phyloP scores from a whole-genome alignment of 2,888 invertebrate genomes.

The Conistra vaccinii region DNA sequence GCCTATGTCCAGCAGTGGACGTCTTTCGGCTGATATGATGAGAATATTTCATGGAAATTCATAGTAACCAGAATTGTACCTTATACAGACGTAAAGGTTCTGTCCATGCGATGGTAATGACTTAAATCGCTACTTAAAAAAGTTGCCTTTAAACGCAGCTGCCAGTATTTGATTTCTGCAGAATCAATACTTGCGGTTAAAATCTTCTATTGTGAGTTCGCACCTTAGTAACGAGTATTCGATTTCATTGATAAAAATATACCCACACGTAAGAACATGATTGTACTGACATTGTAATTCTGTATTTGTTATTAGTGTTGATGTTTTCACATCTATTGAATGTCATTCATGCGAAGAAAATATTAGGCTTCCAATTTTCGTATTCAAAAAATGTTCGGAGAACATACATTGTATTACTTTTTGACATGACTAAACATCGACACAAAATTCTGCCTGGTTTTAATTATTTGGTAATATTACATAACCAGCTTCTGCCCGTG shows the following conservation, averaged over 20 bases:
- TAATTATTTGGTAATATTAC: conserved; percentile 28
- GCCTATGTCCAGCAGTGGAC: no score
- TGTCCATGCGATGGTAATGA: no score
- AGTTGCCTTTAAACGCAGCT: no score
- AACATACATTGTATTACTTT: not conserved
- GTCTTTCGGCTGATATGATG: no score
- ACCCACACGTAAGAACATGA: not conserved
- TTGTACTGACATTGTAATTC: not conserved
- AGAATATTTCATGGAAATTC: no score
- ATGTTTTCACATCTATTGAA: conserved; percentile 24
- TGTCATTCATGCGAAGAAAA: conserved; percentile 14
- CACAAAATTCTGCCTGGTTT: conserved; percentile 20
- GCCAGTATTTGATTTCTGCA: not conserved
- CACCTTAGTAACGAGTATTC: not conserved
- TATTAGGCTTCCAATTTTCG: conserved; percentile 11
- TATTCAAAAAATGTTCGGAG: conserved; percentile 21
- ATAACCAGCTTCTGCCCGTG: no score
- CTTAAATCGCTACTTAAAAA: no score
- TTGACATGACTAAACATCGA: conserved; percentile 14
- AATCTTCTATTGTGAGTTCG: not conserved
- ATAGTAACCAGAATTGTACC: no score
- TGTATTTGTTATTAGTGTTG: conserved; percentile 17
- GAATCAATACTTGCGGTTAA: not conserved
- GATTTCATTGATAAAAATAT: conserved; percentile 10
- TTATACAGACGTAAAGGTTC: no score